Evolutionary conservation across 2,113 vertebrate genomes (phyloP), one percentile per base, ranked within the genome.

Genomic region (Stercorarius parasiticus): DNA sequence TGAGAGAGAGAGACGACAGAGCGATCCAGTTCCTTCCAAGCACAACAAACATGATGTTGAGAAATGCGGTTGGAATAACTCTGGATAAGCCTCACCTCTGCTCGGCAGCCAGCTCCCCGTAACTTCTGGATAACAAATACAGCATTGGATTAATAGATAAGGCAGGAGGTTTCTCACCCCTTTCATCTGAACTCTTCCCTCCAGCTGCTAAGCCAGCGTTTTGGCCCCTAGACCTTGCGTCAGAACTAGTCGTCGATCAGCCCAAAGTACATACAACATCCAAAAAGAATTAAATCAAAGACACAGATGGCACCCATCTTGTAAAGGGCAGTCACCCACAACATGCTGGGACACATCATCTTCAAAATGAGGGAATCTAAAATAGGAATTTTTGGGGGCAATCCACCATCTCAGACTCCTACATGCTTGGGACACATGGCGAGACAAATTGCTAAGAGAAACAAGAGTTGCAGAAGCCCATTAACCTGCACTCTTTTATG

Each of bases 1-100:
- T 11, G 83, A 40, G 82, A 70, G 85, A 58, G 83, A 74, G 95
- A 94, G 82, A 95, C 2, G 69, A 62, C 95, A 90, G 94, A 94
- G 73, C 3, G 2, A 85, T 87, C 58, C 93, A 74, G 91, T 2
- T 77, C 73, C 82, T 93, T 97, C 97, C 97, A 97, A 97, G 91
- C 87, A 97, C 96, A 97, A 97, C 97, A 97, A 97, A 97, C 74
- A 82, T 19, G 84, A 95, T 7, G 38, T 83, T 93, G 94, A 96
- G 93, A 96, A 97, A 97, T 88, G 91, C 0, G 0, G 84, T 88
- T 13, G 76, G 94, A 95, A 64, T 93, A 97, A 88, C 82, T 95
- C 84, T 81, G 94, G 78, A 82, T 87, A 97, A 96, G 79, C 91
- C 74, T 95, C 86, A 95, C 84, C 91, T 94, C 91, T 87, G 84